Evolutionary conservation across 2,888 invertebrate genomes (phyloP).

Genomic region (Tanypteryx hageni): DNA sequence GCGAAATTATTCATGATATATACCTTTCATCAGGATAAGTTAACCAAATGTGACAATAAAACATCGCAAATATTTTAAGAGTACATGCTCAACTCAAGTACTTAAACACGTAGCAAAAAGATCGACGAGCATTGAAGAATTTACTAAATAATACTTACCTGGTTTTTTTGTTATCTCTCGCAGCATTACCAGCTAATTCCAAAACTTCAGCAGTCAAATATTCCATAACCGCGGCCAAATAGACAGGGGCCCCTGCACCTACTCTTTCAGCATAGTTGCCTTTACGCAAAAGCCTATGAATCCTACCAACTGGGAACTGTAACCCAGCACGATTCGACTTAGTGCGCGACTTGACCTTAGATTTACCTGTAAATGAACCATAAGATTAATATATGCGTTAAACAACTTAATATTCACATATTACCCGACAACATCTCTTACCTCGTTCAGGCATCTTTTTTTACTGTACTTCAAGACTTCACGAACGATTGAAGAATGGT

Average conservation of each 20-base stretch:
- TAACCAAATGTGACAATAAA: background rate
- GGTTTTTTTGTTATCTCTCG: constrained; percentile 82
- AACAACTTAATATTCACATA: background rate
- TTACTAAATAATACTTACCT: constrained; percentile 72
- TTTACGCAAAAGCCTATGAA: constrained; percentile 79
- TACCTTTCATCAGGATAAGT: background rate
- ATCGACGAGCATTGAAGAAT: background rate
- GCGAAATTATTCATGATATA: background rate
- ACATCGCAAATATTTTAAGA: too few relatives aligned
- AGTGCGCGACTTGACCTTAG: constrained; percentile 76
- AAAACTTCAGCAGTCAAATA: constrained; percentile 83
- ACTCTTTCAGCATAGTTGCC: constrained; percentile 81
- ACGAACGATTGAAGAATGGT: background rate
- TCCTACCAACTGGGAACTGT: constrained; percentile 78
- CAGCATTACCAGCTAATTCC: constrained; percentile 81
- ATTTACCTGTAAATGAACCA: constrained; percentile 71
- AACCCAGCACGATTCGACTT: constrained; percentile 79
- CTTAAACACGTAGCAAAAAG: background rate
- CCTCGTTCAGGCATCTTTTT: constrained; percentile 75
- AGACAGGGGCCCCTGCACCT: constrained; percentile 78
- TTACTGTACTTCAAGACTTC: background rate
- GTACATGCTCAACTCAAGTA: background rate
- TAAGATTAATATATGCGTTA: too few relatives aligned
- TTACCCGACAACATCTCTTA: constrained; percentile 69
- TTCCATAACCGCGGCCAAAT: constrained; percentile 79